Percentiles rank a stretch among this genome's conserved stretches.
phyloP scores from a whole-genome alignment of 2,797 vertebrate genomes.

The Varecia variegata region DNA sequence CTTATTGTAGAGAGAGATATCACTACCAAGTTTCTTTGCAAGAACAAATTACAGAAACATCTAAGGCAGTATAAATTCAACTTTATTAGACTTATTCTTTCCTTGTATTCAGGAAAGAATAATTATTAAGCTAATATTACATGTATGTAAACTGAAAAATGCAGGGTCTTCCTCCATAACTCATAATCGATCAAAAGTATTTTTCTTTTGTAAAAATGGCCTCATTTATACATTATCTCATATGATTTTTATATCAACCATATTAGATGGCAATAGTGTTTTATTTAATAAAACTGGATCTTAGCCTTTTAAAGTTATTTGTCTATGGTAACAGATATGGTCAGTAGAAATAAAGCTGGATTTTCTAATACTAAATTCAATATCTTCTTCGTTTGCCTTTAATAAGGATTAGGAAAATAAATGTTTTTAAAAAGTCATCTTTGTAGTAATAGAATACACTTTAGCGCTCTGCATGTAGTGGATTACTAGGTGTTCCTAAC shows the following conservation, averaged over 20 bases:
- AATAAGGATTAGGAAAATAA: not conserved
- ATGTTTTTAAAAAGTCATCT: not conserved
- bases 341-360: not conserved
- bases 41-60: conserved; percentile 24
- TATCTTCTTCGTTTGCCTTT: not conserved
- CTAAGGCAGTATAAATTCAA: not conserved
- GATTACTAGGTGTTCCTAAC: not conserved
- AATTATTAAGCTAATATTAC: not conserved
- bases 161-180: not conserved
- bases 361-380: not conserved
- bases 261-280: not conserved
- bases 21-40: not conserved
- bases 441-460: not conserved
- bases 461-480: not conserved
- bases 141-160: not conserved
- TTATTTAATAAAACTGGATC: conserved; percentile 5
- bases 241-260: not conserved
- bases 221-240: not conserved
- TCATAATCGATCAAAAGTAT: not conserved
- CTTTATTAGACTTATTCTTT: not conserved
- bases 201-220: conserved; percentile 23
- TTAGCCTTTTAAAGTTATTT: conserved; percentile 1
- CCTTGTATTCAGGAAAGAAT: not conserved
- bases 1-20: not conserved
- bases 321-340: not conserved